These are phyloP conservation scores for Cheilosia scutellata DNA, from an alignment of 2,888 invertebrate species.

Conservation along the genomic window DNA sequence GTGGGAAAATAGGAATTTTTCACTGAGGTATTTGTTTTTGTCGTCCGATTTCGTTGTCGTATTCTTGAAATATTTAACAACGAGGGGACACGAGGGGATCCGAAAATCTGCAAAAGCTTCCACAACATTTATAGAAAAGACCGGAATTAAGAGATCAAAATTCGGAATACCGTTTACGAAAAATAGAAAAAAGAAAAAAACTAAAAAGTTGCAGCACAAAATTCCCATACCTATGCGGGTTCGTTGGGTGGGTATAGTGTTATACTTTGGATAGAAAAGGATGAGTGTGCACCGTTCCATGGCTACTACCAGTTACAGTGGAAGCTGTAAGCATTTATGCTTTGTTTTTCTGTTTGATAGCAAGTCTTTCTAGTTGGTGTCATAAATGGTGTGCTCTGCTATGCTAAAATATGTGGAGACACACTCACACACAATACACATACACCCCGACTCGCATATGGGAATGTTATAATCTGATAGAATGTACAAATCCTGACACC, in stretches of 20 bases:
- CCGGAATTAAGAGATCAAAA: constrained; percentile 49
- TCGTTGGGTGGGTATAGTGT: too few species aligned
- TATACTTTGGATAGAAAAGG: too few species aligned
- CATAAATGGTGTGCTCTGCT: constrained; percentile 46
- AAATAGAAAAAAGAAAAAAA: constrained; percentile 1
- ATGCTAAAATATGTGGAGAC: constrained; percentile 42
- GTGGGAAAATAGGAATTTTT: constrained; percentile 2
- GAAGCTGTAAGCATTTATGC: not conserved
- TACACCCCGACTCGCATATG: constrained; percentile 41
- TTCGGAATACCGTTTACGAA: constrained; percentile 13
- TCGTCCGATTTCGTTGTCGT: not conserved
- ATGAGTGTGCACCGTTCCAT: constrained; percentile 15
- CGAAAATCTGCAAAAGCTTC: constrained; percentile 16
- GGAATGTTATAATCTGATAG: constrained; percentile 68
- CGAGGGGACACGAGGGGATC: not conserved
- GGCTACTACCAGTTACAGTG: constrained; percentile 20
- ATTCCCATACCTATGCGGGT: constrained; percentile 22
- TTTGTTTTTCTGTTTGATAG: constrained; percentile 35
- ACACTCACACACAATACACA: not conserved
- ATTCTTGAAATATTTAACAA: constrained; percentile 39
- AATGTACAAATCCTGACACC: constrained; percentile 68
- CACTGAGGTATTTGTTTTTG: constrained; percentile 3
- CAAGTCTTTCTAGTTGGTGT: constrained; percentile 49
- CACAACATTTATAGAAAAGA: constrained; percentile 12
- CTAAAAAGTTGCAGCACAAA: constrained; percentile 1